Base-by-base conservation (phyloP, 2,888 invertebrate genomes). In the Hypomecis atomaria region DNA sequence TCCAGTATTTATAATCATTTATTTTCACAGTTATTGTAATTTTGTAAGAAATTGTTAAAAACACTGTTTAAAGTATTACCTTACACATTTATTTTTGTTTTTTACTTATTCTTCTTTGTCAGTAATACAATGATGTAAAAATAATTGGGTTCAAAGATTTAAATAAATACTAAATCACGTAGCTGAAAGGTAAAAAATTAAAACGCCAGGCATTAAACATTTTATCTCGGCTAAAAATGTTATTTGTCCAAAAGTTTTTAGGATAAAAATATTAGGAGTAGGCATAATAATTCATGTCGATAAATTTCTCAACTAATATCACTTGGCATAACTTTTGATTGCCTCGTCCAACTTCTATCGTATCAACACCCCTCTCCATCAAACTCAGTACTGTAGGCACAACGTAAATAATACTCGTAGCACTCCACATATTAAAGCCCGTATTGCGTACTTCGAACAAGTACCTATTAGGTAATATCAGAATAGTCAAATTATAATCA, bases 271-370 rank as follows among this genome's bases (percentile, higher is more conserved):
- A n/a, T 36, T 54, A 53, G 33, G 33, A 5, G 37, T 23, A 36
- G 42, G 23, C 57, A 42, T 57, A 52, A 13, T 44, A 47, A 60
- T 48, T 48, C 47, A 58, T 13, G 10, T 49, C 44, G 37, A n/a
- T 44, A 40, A 55, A 49, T 50, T 56, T 50, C 56, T 43, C 56
- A 47, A 59, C 45, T 64, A 50, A 56, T 65, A 56, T 62, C 49
- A 50, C 54, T 56, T 34, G 13, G 11, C 36, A 64, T 56, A 74
- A 74, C 70, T 78, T 75, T 69, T 54, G 70, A 77, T 75, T 76
- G 61, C 65, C 65, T 72, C 57, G 54, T 40, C 42, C 63, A 62
- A 72, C 69, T 71, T 66, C 53, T 58, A 63, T 34, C 38, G 37
- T 40, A 42, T 52, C 53, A 45, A 59, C 63, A 66, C 49, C 47